A percentile compares a stretch with the other conserved stretches of the same genome.
Conservation (phyloP, 2,113 vertebrate genomes). For the Spea bombifrons region DNA sequence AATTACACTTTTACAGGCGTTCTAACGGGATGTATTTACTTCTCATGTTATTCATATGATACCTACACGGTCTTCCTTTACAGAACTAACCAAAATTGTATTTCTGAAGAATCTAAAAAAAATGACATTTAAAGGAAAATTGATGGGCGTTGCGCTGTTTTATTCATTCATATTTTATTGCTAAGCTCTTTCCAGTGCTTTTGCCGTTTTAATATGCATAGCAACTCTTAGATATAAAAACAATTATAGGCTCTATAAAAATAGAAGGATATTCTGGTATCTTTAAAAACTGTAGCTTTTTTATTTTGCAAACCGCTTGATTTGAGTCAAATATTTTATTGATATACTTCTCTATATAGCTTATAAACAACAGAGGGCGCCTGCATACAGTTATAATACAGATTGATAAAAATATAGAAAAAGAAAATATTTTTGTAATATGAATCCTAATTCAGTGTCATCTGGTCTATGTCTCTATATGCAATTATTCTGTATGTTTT, state of each 20-base stretch:
- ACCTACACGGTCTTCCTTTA: neutral
- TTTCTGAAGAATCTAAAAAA: neutral
- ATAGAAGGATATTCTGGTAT: neutral
- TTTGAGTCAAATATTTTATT: neutral
- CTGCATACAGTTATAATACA: slow-evolving; percentile 56
- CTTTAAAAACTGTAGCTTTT: neutral
- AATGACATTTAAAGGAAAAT: neutral
- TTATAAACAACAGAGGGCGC: slow-evolving; percentile 77
- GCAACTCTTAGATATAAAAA: slow-evolving; percentile 11
- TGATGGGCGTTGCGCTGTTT: neutral
- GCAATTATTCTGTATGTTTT: no score
- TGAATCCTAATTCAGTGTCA: no score
- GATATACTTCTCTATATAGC: neutral
- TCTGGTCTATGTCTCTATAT: no score
- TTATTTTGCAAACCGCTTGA: slow-evolving; percentile 7
- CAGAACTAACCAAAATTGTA: neutral
- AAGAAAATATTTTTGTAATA: no score
- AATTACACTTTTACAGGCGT: no score
- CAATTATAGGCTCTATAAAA: slow-evolving; percentile 13
- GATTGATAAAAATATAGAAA: neutral
- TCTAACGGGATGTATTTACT: no score
- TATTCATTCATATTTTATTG: neutral
- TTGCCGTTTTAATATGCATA: neutral
- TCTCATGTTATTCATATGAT: neutral
- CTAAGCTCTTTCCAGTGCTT: neutral